Conservation (phyloP, 2,797 vertebrate species). For the Spinibarbus caldwelli region DNA sequence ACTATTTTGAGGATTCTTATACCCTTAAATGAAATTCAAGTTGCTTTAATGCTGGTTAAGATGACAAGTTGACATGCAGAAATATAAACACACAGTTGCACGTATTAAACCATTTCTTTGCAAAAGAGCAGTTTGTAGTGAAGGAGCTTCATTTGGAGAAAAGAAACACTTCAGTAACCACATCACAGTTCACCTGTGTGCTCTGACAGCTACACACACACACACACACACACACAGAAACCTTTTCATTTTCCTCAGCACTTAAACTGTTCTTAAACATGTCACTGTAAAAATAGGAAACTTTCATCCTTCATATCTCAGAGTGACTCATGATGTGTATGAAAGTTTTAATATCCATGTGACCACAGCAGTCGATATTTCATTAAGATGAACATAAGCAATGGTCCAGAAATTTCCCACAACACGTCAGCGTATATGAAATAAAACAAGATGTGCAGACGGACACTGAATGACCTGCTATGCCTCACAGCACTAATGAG, state of each 20-base stretch:
- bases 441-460: constrained; percentile 24
- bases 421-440: background rate
- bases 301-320: background rate
- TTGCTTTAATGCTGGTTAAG: no score
- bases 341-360: background rate
- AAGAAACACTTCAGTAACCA: constrained; percentile 25
- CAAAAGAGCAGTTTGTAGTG: background rate
- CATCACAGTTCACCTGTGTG: constrained; percentile 23
- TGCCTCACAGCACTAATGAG: background rate
- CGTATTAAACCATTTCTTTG: background rate
- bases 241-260: background rate
- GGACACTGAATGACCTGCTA: background rate
- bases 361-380: constrained; percentile 12
- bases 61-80: background rate
- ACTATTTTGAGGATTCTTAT: no score
- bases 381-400: background rate
- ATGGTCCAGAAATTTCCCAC: background rate
- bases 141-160: constrained; percentile 30
- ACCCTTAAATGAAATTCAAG: no score
- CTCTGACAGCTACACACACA: constrained; percentile 6
- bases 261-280: background rate
- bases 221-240: background rate
- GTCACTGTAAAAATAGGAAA: background rate
- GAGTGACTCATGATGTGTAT: background rate
- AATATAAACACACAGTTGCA: no score